Evolutionary conservation across 92 coral and sea anemone species (phyloP), one percentile per base, ranked within the genome.

Genomic region (Meandrina meandrites): DNA sequence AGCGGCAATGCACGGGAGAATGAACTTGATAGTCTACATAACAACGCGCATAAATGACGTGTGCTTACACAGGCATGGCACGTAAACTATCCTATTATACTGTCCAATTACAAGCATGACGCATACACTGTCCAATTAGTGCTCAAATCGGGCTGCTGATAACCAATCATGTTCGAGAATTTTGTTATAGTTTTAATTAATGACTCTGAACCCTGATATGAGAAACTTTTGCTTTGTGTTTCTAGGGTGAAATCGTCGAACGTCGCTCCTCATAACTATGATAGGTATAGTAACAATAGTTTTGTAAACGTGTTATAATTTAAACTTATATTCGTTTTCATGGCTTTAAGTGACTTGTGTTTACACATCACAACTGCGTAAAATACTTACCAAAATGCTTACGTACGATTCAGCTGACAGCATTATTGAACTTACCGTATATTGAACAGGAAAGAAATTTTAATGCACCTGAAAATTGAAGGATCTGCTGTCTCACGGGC

Each of bases 181-280:
- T n/a, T n/a, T n/a, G n/a, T n/a, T n/a, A n/a, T n/a, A n/a, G n/a
- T n/a, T n/a, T n/a, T 45, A 45, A 45, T 45, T 45, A 45, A 8
- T 45, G 48, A 45, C 48, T 45, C 4, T 45, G 48, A 8, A 8
- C 4, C 4, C 48, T 4, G 4, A 8, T 45, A 60, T 22, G 12
- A 3, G 21, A 22, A 17, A n/a, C 16, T 32, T 48, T 28, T 47
- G 32, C 35, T 82, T 82, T 69, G 31, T 34, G 73, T 17, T 70
- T 81, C 36, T 70, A 82, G 86, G 86, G 86, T 82, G 48, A 82
- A 82, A 51, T 34, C 79, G 45, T 1, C 78, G 5, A 66, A 11
- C 71, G 16, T 2, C 71, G 18, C 71, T 66, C 10, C 66, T 31
- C 47, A 48, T 31, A 75, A 40, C 11, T 69, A 72, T 32, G 78